phyloP scores from a whole-genome alignment of 2,888 invertebrate species.

The Fragum whitleyi region DNA sequence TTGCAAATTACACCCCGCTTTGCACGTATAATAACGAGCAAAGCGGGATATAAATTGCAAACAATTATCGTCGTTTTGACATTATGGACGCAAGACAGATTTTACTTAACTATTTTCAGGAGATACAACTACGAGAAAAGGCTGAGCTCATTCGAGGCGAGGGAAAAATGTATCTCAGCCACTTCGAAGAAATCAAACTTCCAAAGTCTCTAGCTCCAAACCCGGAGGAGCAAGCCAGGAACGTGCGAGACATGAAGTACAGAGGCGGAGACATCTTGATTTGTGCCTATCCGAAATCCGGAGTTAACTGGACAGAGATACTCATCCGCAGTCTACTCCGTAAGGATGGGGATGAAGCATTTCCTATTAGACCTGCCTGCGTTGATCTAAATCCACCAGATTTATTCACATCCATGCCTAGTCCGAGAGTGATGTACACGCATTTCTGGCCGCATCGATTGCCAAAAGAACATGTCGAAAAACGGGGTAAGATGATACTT shows the following conservation, averaged over 20 bases:
- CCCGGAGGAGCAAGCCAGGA: background rate
- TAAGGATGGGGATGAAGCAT: background rate
- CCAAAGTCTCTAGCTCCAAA: background rate
- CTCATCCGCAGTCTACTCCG: background rate
- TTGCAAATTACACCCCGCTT: no score
- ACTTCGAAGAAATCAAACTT: background rate
- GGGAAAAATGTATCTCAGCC: background rate
- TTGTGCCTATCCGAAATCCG: background rate
- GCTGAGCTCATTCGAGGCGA: no score
- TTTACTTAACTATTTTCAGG: no score
- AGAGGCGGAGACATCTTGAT: background rate
- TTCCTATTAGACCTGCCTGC: background rate
- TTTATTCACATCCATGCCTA: background rate
- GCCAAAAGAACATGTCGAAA: background rate
- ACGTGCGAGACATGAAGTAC: background rate
- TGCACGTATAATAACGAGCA: no score
- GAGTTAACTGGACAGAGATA: background rate
- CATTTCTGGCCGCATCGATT: background rate
- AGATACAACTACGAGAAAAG: no score
- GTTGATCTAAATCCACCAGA: conserved; percentile 4
- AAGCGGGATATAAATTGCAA: no score
- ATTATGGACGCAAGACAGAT: no score
- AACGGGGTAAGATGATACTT: conserved; percentile 4
- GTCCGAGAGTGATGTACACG: background rate
- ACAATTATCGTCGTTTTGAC: no score